Base-by-base conservation (phyloP, 2,113 vertebrate species). In the Erythrocercus mccallii region DNA sequence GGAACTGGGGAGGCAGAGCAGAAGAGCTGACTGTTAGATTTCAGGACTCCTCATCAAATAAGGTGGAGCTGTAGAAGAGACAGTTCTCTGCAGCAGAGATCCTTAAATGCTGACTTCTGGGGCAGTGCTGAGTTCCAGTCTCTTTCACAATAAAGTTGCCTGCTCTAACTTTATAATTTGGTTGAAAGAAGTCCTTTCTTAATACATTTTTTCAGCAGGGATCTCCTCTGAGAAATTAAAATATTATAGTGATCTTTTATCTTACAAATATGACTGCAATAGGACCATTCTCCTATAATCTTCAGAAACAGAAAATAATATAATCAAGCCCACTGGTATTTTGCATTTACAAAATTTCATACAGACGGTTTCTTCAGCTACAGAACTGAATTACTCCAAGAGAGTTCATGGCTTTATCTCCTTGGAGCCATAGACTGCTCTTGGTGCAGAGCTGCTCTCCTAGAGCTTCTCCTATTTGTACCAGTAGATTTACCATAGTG, bases 21-120 rank as follows among this genome's bases (percentile, higher is more conserved):
- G 93, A 92, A 91, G 66, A 65, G 60, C 95, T 83, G 95, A 96
- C 37, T 66, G 85, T 81, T 91, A 88, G 92, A 97, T 94, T 96
- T 96, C 92, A 78, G 90, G 90, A 97, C 93, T 88, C 71, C 71
- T 96, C 92, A 94, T 97, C 96, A 97, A 97, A 96, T 73, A 96
- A 71, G 96, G 65, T 48, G n/a, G 89, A 96, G 96, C 87, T 87
- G 84, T 91, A 95, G 88, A 5, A 73, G 87, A 96, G 94, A 84
- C 62, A 64, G 61, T 33, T 97, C 95, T 97, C 95, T 72, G 81
- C 79, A 86, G 57, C 65, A 79, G 54, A 95, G 87, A 96, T 95
- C 76, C 87, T 64, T 83, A 94, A 96, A 96, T 23, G 31, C 95
- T 96, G 95, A 88, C 71, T 95, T 93, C 89, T 92, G 93, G 88